Conservation (phyloP, 2,888 invertebrate species). For the Strigamia crassipes region DNA sequence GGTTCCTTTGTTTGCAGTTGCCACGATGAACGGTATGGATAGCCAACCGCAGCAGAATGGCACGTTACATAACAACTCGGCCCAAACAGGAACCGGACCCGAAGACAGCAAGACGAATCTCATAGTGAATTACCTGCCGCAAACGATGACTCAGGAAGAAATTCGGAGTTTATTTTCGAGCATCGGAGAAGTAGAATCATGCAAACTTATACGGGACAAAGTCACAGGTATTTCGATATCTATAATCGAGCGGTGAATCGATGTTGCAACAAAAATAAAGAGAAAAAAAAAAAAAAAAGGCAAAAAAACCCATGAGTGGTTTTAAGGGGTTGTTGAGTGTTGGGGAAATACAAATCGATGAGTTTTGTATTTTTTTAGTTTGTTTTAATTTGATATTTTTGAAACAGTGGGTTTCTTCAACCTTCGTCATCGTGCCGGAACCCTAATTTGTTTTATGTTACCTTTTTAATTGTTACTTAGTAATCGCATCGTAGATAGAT, state of each 20-base stretch:
- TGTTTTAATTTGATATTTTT: neutral
- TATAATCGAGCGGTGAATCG: neutral
- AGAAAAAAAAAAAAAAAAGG: too few relatives aligned
- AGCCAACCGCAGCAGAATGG: slow-evolving; percentile 51
- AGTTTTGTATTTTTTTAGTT: neutral
- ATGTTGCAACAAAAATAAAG: neutral
- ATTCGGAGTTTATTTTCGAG: slow-evolving; percentile 96
- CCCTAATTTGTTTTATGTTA: too few relatives aligned
- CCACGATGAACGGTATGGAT: slow-evolving; percentile 52
- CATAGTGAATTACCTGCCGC: slow-evolving; percentile 99
- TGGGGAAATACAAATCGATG: slow-evolving; percentile 4
- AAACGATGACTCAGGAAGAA: slow-evolving; percentile 99
- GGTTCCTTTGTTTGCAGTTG: slow-evolving; percentile 21
- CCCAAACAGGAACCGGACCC: slow-evolving; percentile 65
- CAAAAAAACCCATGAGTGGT: neutral
- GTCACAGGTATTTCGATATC: slow-evolving; percentile 72
- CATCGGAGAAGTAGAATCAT: slow-evolving; percentile 98
- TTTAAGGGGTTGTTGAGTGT: neutral
- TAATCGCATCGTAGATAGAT: too few relatives aligned
- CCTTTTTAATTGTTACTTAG: too few relatives aligned
- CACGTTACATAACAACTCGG: slow-evolving; percentile 57
- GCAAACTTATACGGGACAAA: slow-evolving; percentile 98
- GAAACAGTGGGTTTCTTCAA: too few relatives aligned
- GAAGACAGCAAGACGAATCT: slow-evolving; percentile 97
- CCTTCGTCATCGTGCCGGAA: too few relatives aligned